Evolutionary conservation across 2,113 vertebrate species (phyloP), one percentile per base, ranked within the genome.

Genomic region (Scomber scombrus): DNA sequence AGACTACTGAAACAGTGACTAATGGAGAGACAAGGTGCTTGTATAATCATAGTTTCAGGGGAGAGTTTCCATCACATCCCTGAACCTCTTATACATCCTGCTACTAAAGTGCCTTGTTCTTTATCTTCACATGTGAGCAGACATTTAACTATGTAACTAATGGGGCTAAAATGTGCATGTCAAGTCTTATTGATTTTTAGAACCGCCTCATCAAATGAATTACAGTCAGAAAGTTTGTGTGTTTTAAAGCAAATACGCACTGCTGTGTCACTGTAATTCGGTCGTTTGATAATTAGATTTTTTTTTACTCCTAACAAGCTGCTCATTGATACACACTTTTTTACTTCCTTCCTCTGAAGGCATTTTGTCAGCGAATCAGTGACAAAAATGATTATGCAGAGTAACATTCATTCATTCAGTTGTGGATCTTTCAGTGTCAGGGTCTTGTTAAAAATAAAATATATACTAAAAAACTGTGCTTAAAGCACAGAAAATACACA

Each of bases 11-110:
- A 79, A 82, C 23, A 26, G 23, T 26, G 23, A 3, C 67, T 73
- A 4, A 34, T 51, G 80, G 76, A 88, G 85, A 86, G 76, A 90
- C 80, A 82, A 74, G 77, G 78, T 76, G 86, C 81, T 85, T 75
- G 46, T 88, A 78, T 71, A 73, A 82, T 87, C 75, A 49, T 57
- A 72, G 67, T 85, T 84, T 81, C 54, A 64, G 79, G 76, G 71
- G 82, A 85, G 56, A 80, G 82, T 82, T 78, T 75, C 67, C 31
- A 46, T 31, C 26, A 21, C 18, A 65, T 31, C 47, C 18, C 56
- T 71, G 71, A 49, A 71, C 70, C 78, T 81, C 72, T 40, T 63
- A 71, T 76, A 72, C 68, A 81, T 65, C 76, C 71, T 62, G 50
- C 58, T 47, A 31, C 66, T 56, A 62, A 58, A 67, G 16, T 72